phyloP scores from a whole-genome alignment of 2,888 invertebrate genomes.

The Lasiommata megera region DNA sequence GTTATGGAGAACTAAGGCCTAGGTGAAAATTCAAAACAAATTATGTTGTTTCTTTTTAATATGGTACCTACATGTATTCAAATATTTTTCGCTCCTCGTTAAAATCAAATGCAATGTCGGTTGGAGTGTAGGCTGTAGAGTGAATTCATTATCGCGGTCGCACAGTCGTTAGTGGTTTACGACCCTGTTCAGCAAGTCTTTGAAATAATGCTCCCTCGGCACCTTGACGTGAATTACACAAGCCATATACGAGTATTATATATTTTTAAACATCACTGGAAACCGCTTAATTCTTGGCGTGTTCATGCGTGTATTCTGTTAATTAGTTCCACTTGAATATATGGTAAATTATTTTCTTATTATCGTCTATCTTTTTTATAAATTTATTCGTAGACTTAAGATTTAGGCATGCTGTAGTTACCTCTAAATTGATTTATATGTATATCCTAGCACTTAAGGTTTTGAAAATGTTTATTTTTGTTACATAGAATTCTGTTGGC shows the following conservation, averaged over 20 bases:
- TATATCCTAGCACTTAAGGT: too few relatives aligned
- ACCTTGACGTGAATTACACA: constrained; percentile 47
- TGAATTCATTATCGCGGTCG: constrained; percentile 73
- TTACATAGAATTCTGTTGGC: too few relatives aligned
- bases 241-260: constrained; percentile 15
- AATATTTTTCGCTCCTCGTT: constrained; percentile 51
- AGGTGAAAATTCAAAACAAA: not conserved
- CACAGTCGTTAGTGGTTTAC: constrained; percentile 74
- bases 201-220: constrained; percentile 68
- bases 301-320: too few relatives aligned
- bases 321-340: too few relatives aligned
- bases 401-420: too few relatives aligned
- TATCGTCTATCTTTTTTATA: too few relatives aligned
- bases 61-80: constrained; percentile 38
- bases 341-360: too few relatives aligned
- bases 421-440: too few relatives aligned
- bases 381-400: too few relatives aligned
- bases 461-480: too few relatives aligned
- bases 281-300: not conserved
- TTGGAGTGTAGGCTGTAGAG: constrained; percentile 50
- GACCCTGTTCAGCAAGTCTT: constrained; percentile 68
- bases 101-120: constrained; percentile 51
- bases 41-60: constrained; percentile 38
- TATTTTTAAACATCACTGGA: not conserved
- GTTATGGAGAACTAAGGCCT: not conserved